Percentiles rank a stretch among this genome's conserved stretches.
These are phyloP conservation scores for Poeciliopsis paucimaculata DNA, from an alignment of 2,797 vertebrate species.

Conservation along the genomic window DNA sequence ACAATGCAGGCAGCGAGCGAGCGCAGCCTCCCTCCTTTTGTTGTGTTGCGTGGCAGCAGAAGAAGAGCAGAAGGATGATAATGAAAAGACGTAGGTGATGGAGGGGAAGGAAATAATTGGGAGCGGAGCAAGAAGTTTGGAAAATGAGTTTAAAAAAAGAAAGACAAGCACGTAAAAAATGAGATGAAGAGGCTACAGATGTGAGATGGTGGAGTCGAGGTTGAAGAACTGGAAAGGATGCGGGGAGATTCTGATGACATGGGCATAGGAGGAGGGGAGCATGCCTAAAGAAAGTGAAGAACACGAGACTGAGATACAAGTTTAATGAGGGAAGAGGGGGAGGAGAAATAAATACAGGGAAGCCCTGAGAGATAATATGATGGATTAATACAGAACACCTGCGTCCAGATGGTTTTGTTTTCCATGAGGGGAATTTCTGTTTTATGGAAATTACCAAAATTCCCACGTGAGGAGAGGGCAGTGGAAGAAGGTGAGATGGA, in stretches of 20 bases:
- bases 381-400: constrained; percentile 60
- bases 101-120: constrained; percentile 16
- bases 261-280: constrained; percentile 13
- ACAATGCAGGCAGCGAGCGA: constrained; percentile 4
- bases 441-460: constrained; percentile 18
- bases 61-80: not conserved
- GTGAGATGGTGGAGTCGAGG: constrained; percentile 9
- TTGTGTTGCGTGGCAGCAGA: not conserved
- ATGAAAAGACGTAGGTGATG: not conserved
- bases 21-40: constrained; percentile 7
- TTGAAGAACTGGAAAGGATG: not conserved
- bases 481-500: constrained; percentile 30
- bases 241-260: constrained; percentile 5
- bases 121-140: not conserved
- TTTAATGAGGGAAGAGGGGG: constrained; percentile 41
- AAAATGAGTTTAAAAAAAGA: constrained; percentile 14
- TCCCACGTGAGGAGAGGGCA: constrained; percentile 41
- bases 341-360: constrained; percentile 23
- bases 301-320: constrained; percentile 27
- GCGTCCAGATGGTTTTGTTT: constrained; percentile 58
- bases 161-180: constrained; percentile 4
- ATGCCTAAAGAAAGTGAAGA: constrained; percentile 13
- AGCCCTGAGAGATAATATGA: constrained; percentile 57
- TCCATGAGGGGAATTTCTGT: constrained; percentile 47
- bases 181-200: constrained; percentile 10